These are phyloP conservation scores for Electrophaes corylata DNA, from an alignment of 2,888 invertebrate species.

Conservation along the genomic window DNA sequence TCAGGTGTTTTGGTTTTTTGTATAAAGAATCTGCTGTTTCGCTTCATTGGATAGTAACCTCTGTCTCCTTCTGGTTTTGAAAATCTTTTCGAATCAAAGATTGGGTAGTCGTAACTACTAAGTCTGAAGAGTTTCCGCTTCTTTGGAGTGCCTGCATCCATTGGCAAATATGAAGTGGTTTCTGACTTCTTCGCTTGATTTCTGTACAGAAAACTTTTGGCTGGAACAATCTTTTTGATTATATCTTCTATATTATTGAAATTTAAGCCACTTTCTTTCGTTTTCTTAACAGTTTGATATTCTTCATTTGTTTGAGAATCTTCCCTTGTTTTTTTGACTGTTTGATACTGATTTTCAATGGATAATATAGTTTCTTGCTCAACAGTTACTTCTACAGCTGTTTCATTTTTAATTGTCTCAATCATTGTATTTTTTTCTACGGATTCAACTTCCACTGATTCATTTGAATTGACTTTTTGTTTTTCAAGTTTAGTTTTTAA, in stretches of 20 bases:
- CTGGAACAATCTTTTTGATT: conserved; percentile 67
- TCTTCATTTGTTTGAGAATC: conserved; percentile 2
- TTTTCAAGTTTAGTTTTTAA: background rate
- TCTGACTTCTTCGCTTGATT: conserved; percentile 60
- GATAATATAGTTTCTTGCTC: conserved; percentile 27
- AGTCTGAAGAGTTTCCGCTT: conserved; percentile 67
- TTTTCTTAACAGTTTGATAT: conserved; percentile 69
- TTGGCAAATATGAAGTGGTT: conserved; percentile 71
- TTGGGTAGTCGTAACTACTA: conserved; percentile 75
- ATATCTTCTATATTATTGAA: conserved; percentile 68
- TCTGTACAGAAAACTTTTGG: conserved; percentile 78
- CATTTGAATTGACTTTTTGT: background rate
- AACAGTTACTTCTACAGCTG: conserved; percentile 18
- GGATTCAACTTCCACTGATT: background rate
- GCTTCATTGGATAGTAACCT: conserved; percentile 75
- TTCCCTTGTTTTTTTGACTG: conserved; percentile 50
- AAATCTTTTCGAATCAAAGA: conserved; percentile 64
- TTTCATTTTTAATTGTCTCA: conserved; percentile 38
- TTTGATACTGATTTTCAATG: conserved; percentile 70
- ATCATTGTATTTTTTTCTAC: conserved; percentile 1
- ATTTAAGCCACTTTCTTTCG: conserved; percentile 44
- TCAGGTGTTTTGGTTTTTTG: conserved; percentile 61
- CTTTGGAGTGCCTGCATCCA: conserved; percentile 63
- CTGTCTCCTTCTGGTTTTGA: conserved; percentile 65
- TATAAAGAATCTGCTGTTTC: conserved; percentile 59